Conservation (phyloP, 2,797 vertebrate species). For the Craterocephalus amniculus region DNA sequence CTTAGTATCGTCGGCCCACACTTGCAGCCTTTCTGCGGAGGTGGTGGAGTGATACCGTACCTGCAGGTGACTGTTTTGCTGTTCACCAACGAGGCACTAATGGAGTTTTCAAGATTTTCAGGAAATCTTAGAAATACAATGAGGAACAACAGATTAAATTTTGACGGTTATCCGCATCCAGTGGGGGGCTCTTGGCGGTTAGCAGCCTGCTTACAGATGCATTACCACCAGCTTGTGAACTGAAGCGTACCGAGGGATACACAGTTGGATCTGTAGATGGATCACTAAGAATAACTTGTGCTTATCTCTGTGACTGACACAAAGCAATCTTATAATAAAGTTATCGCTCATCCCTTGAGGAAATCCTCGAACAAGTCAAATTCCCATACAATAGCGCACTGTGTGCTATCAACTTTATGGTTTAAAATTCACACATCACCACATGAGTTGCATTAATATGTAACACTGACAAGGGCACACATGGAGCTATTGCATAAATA, state of each 20-base stretch:
- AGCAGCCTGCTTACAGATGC: background rate
- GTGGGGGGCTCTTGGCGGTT: background rate
- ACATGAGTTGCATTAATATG: background rate
- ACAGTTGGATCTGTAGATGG: background rate
- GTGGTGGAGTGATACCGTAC: background rate
- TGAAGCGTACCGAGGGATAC: background rate
- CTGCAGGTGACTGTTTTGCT: background rate
- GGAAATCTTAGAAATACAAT: too few relatives aligned
- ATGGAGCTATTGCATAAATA: constrained; percentile 9
- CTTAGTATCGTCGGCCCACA: background rate
- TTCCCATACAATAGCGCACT: background rate
- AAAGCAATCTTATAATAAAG: background rate
- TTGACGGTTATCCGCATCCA: too few relatives aligned
- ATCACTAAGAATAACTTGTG: background rate
- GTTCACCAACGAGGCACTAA: background rate
- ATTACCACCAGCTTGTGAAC: background rate
- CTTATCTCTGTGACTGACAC: background rate
- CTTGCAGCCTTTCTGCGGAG: background rate
- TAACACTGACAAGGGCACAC: constrained; percentile 4
- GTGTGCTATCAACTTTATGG: background rate
- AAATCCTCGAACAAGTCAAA: background rate
- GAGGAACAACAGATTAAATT: too few relatives aligned
- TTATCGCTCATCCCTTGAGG: background rate
- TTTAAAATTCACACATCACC: background rate
- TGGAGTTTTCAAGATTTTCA: too few relatives aligned